Base-by-base conservation (phyloP, 2,797 vertebrate species). In the Thaleichthys pacificus region DNA sequence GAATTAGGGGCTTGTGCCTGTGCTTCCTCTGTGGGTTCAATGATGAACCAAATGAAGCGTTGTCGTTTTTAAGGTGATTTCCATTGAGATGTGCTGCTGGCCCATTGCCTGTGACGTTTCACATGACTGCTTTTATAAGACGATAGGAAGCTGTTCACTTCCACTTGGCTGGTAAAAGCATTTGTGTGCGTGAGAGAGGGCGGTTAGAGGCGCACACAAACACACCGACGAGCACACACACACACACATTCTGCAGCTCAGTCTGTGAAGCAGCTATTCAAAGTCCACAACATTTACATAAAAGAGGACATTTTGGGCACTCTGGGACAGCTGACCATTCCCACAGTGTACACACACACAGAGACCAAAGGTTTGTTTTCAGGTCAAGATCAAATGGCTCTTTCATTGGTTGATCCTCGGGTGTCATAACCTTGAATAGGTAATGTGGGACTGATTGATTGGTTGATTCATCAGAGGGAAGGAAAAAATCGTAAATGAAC, bases 11-110 rank as follows among this genome's bases (percentile, higher is more conserved):
- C 85, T 85, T 86, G 87, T 86, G 85, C 83, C 80, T 80, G 80
- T 80, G 80, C 82, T 86, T 88, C 76, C 86, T 85, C 84, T 77
- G 77, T 82, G 82, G 70, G 82, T 82, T 91, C 84, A 89, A 92
- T 92, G 84, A 85, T 92, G 89, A 90, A 89, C 84, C 84, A 90
- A 93, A 92, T 91, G 88, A 88, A 81, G 87, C 88, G 30, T 90
- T 76, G 69, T 84, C 77, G 86, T 84, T 89, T 38, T 86, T 86
- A 84, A 85, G 90, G 87, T 89, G 85, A 92, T 91, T 88, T 89
- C 88, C 86, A 88, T 81, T 84, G 86, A 90, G 86, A 90, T 86
- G 85, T 81, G 87, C 84, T 80, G 76, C 78, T 82, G 72, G 22
- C 61, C 19, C 51, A 6, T 7, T n/a, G 80, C 80, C 75, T 68